Percentiles rank a stretch among this genome's conserved stretches.
These are phyloP conservation scores for Nymphalis polychloros DNA, from an alignment of 2,888 invertebrate species.

Conservation along the genomic window DNA sequence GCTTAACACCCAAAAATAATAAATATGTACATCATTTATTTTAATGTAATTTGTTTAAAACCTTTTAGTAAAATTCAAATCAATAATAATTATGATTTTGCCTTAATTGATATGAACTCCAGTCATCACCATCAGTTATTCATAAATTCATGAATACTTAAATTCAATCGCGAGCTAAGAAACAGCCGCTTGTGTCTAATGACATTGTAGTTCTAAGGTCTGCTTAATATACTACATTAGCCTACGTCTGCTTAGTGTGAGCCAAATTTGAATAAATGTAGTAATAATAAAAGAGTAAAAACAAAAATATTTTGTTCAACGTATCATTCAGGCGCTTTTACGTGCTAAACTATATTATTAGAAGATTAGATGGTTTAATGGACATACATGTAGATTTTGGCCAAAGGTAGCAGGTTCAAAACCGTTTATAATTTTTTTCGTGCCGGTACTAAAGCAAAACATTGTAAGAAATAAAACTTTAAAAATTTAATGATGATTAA, in stretches of 20 bases:
- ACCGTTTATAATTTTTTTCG: no score
- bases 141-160: conserved; percentile 73
- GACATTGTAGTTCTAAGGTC: conserved; percentile 58
- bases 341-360: no score
- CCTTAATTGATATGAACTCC: conserved; percentile 63
- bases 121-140: conserved; percentile 68
- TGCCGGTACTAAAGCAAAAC: no score
- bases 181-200: conserved; percentile 58
- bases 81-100: conserved; percentile 66
- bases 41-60: no score
- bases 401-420: no score
- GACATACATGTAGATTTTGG: no score
- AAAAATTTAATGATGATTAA: no score
- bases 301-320: background rate
- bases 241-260: conserved; percentile 3
- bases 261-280: background rate
- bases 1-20: no score
- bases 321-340: no score
- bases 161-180: conserved; percentile 65
- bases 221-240: conserved; percentile 30
- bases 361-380: no score
- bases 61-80: background rate
- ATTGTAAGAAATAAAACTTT: no score
- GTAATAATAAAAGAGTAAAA: background rate
- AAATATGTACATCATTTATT: no score